Conservation (phyloP, 2,888 invertebrate genomes). For the Spicauda simplicius region DNA sequence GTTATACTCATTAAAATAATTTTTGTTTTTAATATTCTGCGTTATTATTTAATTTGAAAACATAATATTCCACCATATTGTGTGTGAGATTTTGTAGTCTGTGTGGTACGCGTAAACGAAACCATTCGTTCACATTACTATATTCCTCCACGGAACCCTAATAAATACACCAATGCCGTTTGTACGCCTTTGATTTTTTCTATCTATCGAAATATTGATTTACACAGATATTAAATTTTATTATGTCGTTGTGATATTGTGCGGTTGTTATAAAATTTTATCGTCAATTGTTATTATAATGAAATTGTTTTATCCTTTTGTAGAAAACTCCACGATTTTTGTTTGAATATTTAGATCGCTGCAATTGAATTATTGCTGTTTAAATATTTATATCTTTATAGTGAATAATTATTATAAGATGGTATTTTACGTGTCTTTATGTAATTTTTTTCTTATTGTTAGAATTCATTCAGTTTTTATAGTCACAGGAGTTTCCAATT, state of each 20-base stretch:
- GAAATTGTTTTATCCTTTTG: slow-evolving; percentile 31
- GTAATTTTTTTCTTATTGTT: too few species aligned
- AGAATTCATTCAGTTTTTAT: too few species aligned
- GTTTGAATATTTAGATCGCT: slow-evolving; percentile 14
- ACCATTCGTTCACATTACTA: background rate
- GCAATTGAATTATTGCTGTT: slow-evolving; percentile 1
- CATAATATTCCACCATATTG: too few species aligned
- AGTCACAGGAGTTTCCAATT: too few species aligned
- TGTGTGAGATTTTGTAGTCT: too few species aligned
- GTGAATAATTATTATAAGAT: background rate
- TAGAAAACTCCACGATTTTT: slow-evolving; percentile 10
- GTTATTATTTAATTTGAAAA: too few species aligned
- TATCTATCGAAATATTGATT: slow-evolving; percentile 44
- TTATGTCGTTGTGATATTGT: slow-evolving; percentile 41
- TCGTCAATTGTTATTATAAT: slow-evolving; percentile 44
- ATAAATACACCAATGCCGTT: slow-evolving; percentile 31
- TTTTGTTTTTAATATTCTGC: too few species aligned
- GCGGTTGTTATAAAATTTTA: slow-evolving; percentile 42
- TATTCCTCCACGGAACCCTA: slow-evolving; percentile 19
- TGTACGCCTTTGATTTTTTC: slow-evolving; percentile 39
- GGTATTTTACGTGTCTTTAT: background rate
- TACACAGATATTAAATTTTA: slow-evolving; percentile 43
- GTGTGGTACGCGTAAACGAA: too few species aligned
- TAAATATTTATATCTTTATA: slow-evolving; percentile 13
- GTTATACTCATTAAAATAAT: too few species aligned